A percentile compares a stretch with the other conserved stretches of the same genome.
Evolutionary conservation across 2,113 vertebrate genomes (phyloP).

Genomic region (Ariopsis seemanni): DNA sequence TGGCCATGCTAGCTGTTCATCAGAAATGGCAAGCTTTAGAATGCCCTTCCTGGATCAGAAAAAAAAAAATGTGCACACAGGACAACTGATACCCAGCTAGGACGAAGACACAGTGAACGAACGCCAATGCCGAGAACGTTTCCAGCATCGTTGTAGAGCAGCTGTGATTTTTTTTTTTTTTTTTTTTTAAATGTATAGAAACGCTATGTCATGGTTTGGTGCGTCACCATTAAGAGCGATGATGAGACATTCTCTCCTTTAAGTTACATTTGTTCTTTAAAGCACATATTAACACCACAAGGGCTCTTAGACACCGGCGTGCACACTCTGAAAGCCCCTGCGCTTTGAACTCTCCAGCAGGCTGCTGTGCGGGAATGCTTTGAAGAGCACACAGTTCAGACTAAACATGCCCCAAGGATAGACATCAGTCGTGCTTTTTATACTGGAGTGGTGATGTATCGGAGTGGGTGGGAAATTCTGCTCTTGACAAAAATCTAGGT

Average conservation of each 20-base stretch:
- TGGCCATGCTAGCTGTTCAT: neutral
- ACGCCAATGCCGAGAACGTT: neutral
- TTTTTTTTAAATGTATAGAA: neutral
- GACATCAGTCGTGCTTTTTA: slow-evolving; percentile 5
- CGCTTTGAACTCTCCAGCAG: neutral
- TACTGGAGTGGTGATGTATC: slow-evolving; percentile 18
- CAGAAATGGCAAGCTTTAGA: neutral
- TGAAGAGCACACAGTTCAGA: neutral
- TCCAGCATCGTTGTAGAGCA: neutral
- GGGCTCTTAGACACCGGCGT: neutral
- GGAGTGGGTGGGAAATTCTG: neutral
- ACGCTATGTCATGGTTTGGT: neutral
- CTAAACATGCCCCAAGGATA: neutral
- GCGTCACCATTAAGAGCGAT: neutral
- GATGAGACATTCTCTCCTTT: neutral
- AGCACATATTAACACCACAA: neutral
- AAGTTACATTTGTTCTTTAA: neutral
- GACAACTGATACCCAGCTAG: neutral
- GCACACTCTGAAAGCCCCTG: slow-evolving; percentile 5
- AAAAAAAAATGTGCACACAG: neutral
- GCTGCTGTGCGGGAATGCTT: slow-evolving; percentile 18
- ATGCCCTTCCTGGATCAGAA: neutral
- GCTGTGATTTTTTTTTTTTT: neutral
- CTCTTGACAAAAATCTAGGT: neutral
- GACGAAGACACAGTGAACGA: neutral